These are phyloP conservation scores for Ictalurus punctatus DNA, from an alignment of 2,113 vertebrate species.

Conservation along the genomic window DNA sequence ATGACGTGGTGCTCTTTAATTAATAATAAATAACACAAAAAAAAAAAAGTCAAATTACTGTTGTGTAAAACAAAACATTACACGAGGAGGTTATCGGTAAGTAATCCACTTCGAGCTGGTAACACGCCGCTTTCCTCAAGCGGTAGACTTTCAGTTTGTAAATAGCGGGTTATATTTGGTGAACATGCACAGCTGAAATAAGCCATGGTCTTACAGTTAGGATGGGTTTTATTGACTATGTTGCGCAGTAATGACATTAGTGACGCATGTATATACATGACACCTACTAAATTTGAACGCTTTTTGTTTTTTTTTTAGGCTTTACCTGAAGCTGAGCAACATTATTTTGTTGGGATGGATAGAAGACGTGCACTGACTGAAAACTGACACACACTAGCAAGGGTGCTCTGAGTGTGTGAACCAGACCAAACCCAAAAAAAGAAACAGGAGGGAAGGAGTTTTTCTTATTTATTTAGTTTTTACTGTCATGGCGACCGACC, in stretches of 20 bases:
- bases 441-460: background rate
- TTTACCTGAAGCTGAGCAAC: conserved; percentile 64
- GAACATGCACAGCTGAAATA: background rate
- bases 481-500: conserved; percentile 86
- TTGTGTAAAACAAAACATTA: background rate
- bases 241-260: background rate
- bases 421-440: conserved; percentile 18
- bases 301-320: conserved; percentile 67
- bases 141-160: background rate
- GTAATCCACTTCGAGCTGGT: background rate
- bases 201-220: background rate
- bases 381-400: conserved; percentile 22
- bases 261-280: background rate
- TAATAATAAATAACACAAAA: background rate
- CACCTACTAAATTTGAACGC: conserved; percentile 39
- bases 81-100: background rate
- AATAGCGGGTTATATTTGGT: conserved; percentile 1
- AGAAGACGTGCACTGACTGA: conserved; percentile 53
- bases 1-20: background rate
- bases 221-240: background rate
- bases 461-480: background rate
- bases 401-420: conserved; percentile 35
- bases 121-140: background rate
- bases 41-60: background rate
- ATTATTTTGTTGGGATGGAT: conserved; percentile 53